Percentiles rank a stretch among this genome's conserved stretches.
phyloP scores from a whole-genome alignment of 2,797 vertebrate species.

The Lagocephalus sceleratus region DNA sequence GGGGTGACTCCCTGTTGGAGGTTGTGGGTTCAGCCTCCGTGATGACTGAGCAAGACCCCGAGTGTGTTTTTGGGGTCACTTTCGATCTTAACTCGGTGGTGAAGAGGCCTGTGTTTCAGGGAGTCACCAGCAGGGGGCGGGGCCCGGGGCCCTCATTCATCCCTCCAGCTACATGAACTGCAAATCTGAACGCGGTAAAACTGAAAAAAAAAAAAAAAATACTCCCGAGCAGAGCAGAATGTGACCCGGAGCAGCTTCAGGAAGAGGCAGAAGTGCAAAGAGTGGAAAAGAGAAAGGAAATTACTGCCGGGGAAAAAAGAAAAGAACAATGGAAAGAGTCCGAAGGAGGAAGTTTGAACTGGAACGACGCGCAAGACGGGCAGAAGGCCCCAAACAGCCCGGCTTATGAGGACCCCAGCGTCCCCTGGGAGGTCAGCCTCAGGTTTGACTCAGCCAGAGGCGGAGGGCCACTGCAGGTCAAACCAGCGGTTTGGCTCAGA shows the following conservation, averaged over 20 bases:
- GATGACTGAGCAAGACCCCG: too few relatives aligned
- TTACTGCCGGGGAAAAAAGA: conserved; percentile 33
- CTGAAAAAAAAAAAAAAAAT: neutral
- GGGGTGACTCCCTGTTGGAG: too few relatives aligned
- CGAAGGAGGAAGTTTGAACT: conserved; percentile 53
- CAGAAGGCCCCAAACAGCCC: conserved; percentile 13
- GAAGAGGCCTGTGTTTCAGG: too few relatives aligned
- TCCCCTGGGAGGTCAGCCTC: too few relatives aligned
- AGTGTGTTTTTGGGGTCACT: too few relatives aligned
- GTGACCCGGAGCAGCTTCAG: conserved; percentile 39
- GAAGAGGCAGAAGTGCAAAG: conserved; percentile 51
- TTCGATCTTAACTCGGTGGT: too few relatives aligned
- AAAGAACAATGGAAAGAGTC: conserved; percentile 59
- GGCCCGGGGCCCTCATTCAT: too few relatives aligned
- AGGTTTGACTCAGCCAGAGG: neutral
- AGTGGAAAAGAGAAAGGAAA: conserved; percentile 61
- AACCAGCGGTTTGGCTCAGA: too few relatives aligned
- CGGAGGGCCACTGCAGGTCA: too few relatives aligned
- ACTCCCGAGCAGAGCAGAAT: neutral
- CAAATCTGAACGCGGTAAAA: neutral
- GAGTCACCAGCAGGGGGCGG: too few relatives aligned
- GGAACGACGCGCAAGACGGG: conserved; percentile 41
- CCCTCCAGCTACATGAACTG: too few relatives aligned
- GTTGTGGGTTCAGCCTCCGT: too few relatives aligned
- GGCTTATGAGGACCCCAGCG: neutral